Evolutionary conservation across 2,888 invertebrate genomes (phyloP).

Genomic region (Drosophila macrospina): DNA sequence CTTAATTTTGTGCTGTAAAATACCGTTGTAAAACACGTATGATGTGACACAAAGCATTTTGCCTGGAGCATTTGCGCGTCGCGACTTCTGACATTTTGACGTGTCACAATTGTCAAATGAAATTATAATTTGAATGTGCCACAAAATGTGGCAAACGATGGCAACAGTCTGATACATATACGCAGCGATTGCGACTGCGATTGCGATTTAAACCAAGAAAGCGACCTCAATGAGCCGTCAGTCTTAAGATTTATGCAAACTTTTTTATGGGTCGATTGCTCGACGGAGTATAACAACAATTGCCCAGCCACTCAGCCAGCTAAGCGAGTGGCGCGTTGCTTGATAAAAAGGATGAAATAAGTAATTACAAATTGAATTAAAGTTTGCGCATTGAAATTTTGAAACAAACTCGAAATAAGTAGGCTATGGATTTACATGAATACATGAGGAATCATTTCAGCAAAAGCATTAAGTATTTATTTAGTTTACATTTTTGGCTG

Average conservation of each 20-base stretch:
- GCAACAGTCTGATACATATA: constrained; percentile 32
- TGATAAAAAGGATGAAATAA: background rate
- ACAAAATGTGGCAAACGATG: constrained; percentile 27
- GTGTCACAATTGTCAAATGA: constrained; percentile 56
- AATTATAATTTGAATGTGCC: constrained; percentile 42
- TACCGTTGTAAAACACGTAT: constrained; percentile 2
- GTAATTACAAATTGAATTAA: background rate
- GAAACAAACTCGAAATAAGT: constrained; percentile 13
- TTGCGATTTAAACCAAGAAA: constrained; percentile 7
- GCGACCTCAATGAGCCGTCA: constrained; percentile 2
- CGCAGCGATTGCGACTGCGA: background rate
- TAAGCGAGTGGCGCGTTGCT: background rate
- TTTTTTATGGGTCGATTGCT: background rate
- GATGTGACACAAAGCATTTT: constrained; percentile 9
- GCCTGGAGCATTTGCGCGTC: background rate
- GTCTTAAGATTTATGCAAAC: constrained; percentile 9
- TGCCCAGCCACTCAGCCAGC: background rate
- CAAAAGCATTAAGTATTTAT: background rate
- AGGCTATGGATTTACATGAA: constrained; percentile 24
- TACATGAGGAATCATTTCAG: background rate
- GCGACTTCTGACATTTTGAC: constrained; percentile 50
- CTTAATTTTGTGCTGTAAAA: constrained; percentile 19
- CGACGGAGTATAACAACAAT: background rate
- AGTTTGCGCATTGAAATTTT: constrained; percentile 2
- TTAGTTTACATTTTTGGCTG: constrained; percentile 25